Percentiles rank a stretch among this genome's conserved stretches.
Conservation (phyloP, 2,888 invertebrate species). For the Epiblema foenella region DNA sequence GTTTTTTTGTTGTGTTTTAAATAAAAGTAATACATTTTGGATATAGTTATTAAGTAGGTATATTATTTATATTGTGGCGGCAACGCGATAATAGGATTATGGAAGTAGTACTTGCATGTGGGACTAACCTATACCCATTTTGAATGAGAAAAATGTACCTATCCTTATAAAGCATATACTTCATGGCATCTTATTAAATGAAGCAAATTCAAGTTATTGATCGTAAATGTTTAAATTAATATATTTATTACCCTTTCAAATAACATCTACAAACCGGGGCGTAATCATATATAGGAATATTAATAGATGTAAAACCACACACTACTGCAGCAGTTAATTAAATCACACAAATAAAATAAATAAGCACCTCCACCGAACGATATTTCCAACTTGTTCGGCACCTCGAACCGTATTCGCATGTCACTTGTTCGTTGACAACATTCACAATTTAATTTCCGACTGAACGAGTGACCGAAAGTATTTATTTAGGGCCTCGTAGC, state of each 20-base stretch:
- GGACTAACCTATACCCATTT: conserved; percentile 54
- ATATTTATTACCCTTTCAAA: neutral
- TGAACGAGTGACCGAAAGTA: conserved; percentile 50
- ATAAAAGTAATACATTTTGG: no score
- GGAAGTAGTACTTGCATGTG: conserved; percentile 42
- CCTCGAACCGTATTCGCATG: conserved; percentile 82
- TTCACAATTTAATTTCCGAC: conserved; percentile 55
- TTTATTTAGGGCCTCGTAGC: conserved; percentile 51
- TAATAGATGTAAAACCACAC: conserved; percentile 42
- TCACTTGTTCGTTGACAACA: conserved; percentile 64
- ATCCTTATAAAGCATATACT: neutral
- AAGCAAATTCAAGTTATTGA: neutral
- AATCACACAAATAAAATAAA: conserved; percentile 15
- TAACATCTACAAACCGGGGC: neutral
- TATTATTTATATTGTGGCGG: neutral
- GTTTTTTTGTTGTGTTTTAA: no score
- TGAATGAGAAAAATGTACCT: conserved; percentile 45
- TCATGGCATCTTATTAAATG: neutral
- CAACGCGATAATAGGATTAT: conserved; percentile 21
- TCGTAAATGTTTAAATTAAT: neutral
- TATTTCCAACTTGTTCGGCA: conserved; percentile 83
- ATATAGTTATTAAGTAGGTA: neutral
- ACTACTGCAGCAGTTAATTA: conserved; percentile 18
- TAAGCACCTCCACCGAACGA: conserved; percentile 68
- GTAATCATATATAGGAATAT: neutral